Evolutionary conservation across 2,888 invertebrate genomes (phyloP), one percentile per base, ranked within the genome.

Genomic region (Lithophane semibrunnea): DNA sequence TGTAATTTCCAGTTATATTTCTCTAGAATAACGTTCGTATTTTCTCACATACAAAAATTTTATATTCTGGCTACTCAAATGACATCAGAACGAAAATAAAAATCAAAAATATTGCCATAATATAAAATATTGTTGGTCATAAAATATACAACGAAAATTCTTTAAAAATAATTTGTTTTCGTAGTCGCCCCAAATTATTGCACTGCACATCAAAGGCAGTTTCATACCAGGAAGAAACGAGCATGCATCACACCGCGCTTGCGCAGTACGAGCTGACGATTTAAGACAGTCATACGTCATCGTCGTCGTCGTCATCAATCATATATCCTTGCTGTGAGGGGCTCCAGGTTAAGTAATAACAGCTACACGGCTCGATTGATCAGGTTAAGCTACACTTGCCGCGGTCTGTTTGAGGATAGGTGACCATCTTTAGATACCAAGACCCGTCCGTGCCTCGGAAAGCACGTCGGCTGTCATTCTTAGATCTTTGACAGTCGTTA

Each of bases 21-120:
- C 64, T 52, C n/a, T 1, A 29, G 37, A 73, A 60, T 72, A 44
- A 65, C 52, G 21, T 37, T 80, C 44, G 37, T 29, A 47, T 64
- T 54, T 75, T 24, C 52, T 37, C 75, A 47, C 44, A 68, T 29
- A 75, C 63, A 60, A 29, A 81, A 64, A 64, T 69, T 81, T 80
- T 75, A 79, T 68, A 52, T 52, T 44, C 37, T 24, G 13, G 18
- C 79, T 49, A 56, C 61, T 68, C 44, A 60, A 81, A 75, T 64
- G 52, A 54, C 68, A 68, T 60, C 24, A 37, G 24, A 52, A 54
- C 24, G 0, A 16, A 58, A 80, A 75, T 81, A 81, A 68, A 79
- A 75, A 47, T 68, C 54, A 37, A 64, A 80, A 64, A 75, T 21
- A 68, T 64, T 24, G 44, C 47, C 42, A 0, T 4, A 9, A 10